Conservation (phyloP, 2,113 vertebrate genomes). For the Alosa alosa region DNA sequence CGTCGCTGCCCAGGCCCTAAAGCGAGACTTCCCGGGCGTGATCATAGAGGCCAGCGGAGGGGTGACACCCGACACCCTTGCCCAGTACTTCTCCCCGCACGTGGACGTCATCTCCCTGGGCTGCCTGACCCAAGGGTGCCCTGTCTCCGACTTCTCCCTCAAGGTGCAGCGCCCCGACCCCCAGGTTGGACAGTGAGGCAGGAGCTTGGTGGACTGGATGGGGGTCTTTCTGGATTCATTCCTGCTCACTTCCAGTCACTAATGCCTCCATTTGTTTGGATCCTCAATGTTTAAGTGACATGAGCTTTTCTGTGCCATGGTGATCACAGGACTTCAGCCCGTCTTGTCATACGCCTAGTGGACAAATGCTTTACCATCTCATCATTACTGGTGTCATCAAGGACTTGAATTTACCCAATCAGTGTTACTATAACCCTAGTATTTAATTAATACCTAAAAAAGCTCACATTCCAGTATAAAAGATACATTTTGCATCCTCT, state of each 20-base stretch:
- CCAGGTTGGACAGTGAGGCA: not conserved
- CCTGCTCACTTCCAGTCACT: not conserved
- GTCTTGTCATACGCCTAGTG: too few relatives aligned
- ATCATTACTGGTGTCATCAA: too few relatives aligned
- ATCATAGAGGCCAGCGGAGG: conserved; percentile 81
- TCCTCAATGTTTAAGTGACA: too few relatives aligned
- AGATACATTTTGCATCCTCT: too few relatives aligned
- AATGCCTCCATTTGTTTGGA: too few relatives aligned
- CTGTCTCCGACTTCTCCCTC: conserved; percentile 79
- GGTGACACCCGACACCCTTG: conserved; percentile 65
- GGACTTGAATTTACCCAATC: too few relatives aligned
- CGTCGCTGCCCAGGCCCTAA: conserved; percentile 62
- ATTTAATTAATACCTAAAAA: too few relatives aligned
- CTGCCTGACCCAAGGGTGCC: conserved; percentile 79
- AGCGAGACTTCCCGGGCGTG: conserved; percentile 65
- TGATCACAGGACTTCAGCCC: too few relatives aligned
- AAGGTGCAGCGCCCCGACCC: conserved; percentile 63
- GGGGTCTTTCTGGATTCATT: not conserved
- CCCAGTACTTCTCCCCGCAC: conserved; percentile 68
- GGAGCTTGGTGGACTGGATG: not conserved
- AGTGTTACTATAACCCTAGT: too few relatives aligned
- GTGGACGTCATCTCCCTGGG: conserved; percentile 80
- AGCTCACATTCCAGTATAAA: too few relatives aligned
- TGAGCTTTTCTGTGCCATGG: too few relatives aligned
- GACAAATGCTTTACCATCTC: too few relatives aligned